Conservation (phyloP, 1,140 invertebrate species). For the Sitobion miscanthi region DNA sequence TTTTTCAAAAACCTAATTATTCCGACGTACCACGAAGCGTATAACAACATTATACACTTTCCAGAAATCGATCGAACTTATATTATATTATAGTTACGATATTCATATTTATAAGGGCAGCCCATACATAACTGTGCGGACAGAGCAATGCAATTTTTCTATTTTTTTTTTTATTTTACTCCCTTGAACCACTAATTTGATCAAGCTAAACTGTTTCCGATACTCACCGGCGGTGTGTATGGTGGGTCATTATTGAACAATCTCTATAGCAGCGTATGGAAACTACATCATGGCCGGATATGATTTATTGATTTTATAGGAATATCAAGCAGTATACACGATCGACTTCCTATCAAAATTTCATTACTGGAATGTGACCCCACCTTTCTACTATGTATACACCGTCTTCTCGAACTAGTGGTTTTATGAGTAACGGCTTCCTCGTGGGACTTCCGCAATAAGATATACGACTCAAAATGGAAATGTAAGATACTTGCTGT, state of each 20-base stretch:
- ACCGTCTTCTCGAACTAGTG: neutral
- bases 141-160: neutral
- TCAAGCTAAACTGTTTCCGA: slow-evolving; percentile 27
- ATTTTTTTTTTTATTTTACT: neutral
- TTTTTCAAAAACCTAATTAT: neutral
- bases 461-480: slow-evolving; percentile 35
- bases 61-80: neutral
- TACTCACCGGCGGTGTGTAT: neutral
- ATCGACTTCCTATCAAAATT: slow-evolving; percentile 53
- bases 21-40: neutral
- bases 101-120: neutral
- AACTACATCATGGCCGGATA: neutral
- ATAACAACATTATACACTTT: neutral
- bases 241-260: slow-evolving; percentile 24
- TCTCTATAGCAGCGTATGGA: neutral
- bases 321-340: slow-evolving; percentile 41
- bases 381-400: neutral
- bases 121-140: neutral
- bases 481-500: neutral
- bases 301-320: slow-evolving; percentile 37
- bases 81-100: neutral
- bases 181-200: neutral
- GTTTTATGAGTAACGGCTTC: slow-evolving; percentile 51
- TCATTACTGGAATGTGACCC: slow-evolving; percentile 36
- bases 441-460: slow-evolving; percentile 32